Percentiles rank a stretch among this genome's conserved stretches.
phyloP scores from a whole-genome alignment of 2,888 invertebrate species.

The Microplitis deprimator region DNA sequence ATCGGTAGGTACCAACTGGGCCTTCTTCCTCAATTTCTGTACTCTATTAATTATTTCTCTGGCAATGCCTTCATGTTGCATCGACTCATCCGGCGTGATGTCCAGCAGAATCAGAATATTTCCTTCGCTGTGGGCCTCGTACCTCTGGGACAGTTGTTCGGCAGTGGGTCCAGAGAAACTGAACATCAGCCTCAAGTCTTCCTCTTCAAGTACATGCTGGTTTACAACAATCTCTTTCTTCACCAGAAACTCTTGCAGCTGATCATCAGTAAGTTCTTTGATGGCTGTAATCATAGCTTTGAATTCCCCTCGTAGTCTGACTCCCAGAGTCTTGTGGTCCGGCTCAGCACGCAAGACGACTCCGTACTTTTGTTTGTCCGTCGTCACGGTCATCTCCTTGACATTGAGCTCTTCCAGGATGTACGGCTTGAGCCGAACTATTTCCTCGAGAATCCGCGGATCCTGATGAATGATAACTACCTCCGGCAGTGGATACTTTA shows the following conservation, averaged over 20 bases:
- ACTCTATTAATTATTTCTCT: conserved; percentile 96
- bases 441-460: conserved; percentile 81
- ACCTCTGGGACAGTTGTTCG: conserved; percentile 78
- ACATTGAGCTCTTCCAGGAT: conserved; percentile 95
- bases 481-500: conserved; percentile 97
- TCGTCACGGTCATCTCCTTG: conserved; percentile 84
- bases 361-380: conserved; percentile 93
- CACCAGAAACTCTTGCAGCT: conserved; percentile 83
- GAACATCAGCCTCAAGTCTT: conserved; percentile 89
- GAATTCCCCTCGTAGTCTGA: conserved; percentile 90
- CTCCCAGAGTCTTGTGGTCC: conserved; percentile 92
- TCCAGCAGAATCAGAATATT: conserved; percentile 92
- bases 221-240: conserved; percentile 81
- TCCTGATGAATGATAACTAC: conserved; percentile 95
- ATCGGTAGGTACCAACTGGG: conserved; percentile 92
- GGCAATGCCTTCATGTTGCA: conserved; percentile 95
- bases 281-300: conserved; percentile 89
- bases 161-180: conserved; percentile 77
- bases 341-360: conserved; percentile 93
- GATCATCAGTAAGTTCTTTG: conserved; percentile 82
- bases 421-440: conserved; percentile 85
- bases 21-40: conserved; percentile 96
- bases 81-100: conserved; percentile 88
- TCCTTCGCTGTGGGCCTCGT: conserved; percentile 92
- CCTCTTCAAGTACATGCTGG: conserved; percentile 83